phyloP scores from a whole-genome alignment of 2,888 invertebrate genomes.

The Morpho helenor region DNA sequence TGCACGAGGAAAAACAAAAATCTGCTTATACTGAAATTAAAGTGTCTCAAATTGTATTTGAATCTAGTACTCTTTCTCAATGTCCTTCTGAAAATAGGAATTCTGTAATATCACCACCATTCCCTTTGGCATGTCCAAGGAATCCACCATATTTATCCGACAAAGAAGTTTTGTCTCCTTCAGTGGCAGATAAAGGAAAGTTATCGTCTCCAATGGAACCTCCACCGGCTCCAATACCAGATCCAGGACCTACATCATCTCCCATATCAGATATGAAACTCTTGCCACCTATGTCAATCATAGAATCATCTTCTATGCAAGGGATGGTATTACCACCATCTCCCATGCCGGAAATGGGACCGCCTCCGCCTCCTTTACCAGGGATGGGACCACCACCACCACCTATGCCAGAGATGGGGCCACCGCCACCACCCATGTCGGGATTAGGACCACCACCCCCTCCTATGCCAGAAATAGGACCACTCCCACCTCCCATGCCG shows the following conservation, averaged over 20 bases:
- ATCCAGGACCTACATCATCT: conserved; percentile 39
- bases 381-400: conserved; percentile 40
- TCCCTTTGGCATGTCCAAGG: no score
- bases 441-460: conserved; percentile 50
- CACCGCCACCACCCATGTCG: conserved; percentile 43
- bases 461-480: conserved; percentile 49
- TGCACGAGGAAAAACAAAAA: not conserved
- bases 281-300: conserved; percentile 46
- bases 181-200: not conserved
- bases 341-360: not conserved
- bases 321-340: conserved; percentile 50
- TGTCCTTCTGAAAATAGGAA: no score
- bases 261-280: not conserved
- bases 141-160: not conserved
- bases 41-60: no score
- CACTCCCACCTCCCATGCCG: conserved; percentile 58
- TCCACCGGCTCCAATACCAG: conserved; percentile 49
- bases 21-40: no score
- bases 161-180: not conserved
- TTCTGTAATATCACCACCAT: no score
- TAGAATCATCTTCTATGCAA: conserved; percentile 54
- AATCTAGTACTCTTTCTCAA: no score
- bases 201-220: conserved; percentile 31
- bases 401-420: conserved; percentile 41
- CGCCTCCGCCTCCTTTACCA: conserved; percentile 4